Evolutionary conservation across 2,888 invertebrate species (phyloP), one percentile per base, ranked within the genome.

Genomic region (Mythimna vitellina): DNA sequence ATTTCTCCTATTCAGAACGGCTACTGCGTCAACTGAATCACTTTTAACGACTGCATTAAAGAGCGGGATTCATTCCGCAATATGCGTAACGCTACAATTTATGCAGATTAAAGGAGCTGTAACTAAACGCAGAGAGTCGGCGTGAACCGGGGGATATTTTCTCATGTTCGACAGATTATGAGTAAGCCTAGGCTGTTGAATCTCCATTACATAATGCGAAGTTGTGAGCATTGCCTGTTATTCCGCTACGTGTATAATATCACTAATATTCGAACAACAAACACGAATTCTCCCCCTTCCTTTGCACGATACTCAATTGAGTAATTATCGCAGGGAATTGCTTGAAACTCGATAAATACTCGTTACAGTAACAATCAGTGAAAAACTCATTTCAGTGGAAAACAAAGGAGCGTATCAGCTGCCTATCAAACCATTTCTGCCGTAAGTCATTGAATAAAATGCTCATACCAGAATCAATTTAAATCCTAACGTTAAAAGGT

Each of bases 121-220:
- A 70, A 73, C 77, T 78, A 68, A 83, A 78, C 69, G 76, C 73
- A 70, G 61, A 78, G 80, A 80, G 78, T 81, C 62, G 75, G 65
- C 72, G 80, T 74, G 68, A 82, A 87, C 82, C 81, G 65, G 61
- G 79, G 78, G 80, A 81, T 85, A 84, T 85, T 86, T 86, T 82
- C 86, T 85, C 85, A 81, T 88, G 83, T 87, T 88, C 85, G 86
- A 88, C 81, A 81, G 85, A 88, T 83, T 86, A 87, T 82, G 74
- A 67, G 81, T 81, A 74, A 86, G 85, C 85, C 85, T 81, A 80
- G 70, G 66, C 66, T 66, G 60, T 72, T 74, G 61, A 60, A 65
- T 65, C 57, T 77, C 65, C 46, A 72, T 71, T 73, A 73, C 77
- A 68, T 76, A 80, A 79, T 64, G 42, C 65, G n/a, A 75, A 75